Evolutionary conservation across 2,113 vertebrate genomes (phyloP), one percentile per base, ranked within the genome.

Genomic region (Taxidea taxus): DNA sequence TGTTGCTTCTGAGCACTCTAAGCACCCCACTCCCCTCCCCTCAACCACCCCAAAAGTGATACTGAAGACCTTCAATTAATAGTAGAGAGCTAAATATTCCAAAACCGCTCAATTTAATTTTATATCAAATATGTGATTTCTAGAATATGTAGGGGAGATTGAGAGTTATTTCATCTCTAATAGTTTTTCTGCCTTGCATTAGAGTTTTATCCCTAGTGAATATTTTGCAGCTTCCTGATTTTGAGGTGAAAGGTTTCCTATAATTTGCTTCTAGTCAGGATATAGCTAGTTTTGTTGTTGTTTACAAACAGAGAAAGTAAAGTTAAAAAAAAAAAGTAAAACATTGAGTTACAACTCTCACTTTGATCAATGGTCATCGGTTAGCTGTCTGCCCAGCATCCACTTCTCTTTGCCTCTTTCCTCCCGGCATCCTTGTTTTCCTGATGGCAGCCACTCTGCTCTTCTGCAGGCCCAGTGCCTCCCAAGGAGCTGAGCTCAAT

Each of bases 141-240:
- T 51, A 66, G 15, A 72, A 10, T 49, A 29, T 92, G 15, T 72
- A 83, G 39, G 27, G 7, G 23, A 56, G 68, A 47, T 78, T 93
- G 31, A 66, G 80, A 13, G 44, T 81, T 7, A 75, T 51, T 74
- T 94, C 31, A 25, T 77, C 12, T 91, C 90, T 90, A 89, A 62
- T 16, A 93, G 60, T 14, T 75, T 20, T 94, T 96, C 88, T 66
- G 95, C 9, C 64, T 85, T 92, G 66, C 75, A 21, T 51, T 49
- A 54, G 64, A 85, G 82, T 92, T 94, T 78, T 39, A 81, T 84
- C 87, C 56, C 1, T 44, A 77, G 27, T 74, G 44, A 29, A 44
- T 25, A 27, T 20, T 86, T 60, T 88, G 44, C 8, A 95, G 34
- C 29, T 20, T 39, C 20, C n/a, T 66, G 85, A 51, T 47, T 75